Conservation (phyloP, 2,113 vertebrate species). For the Meriones unguiculatus region DNA sequence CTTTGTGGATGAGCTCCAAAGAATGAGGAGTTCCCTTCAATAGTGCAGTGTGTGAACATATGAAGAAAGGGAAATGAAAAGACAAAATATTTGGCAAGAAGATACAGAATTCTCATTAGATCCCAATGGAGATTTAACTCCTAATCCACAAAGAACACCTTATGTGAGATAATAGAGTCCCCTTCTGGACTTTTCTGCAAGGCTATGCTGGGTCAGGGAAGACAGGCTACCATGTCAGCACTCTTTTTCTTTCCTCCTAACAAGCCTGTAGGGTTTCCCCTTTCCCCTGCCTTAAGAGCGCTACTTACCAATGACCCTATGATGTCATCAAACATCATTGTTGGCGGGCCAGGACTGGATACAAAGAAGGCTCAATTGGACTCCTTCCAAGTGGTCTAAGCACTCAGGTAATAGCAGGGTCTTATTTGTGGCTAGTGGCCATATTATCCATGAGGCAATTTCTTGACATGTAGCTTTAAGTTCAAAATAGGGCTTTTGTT, state of each 20-base stretch:
- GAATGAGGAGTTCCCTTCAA: not conserved
- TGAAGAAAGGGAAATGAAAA: not conserved
- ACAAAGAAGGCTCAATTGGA: not conserved
- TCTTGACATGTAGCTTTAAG: not conserved
- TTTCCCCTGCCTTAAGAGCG: not conserved
- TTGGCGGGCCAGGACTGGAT: not conserved
- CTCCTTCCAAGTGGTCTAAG: not conserved
- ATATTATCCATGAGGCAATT: not conserved
- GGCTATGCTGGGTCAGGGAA: not conserved
- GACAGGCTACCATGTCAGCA: not conserved
- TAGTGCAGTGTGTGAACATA: not conserved
- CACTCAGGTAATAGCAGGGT: not conserved
- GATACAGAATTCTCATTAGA: not conserved
- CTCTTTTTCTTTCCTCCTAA: not conserved
- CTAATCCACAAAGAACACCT: not conserved
- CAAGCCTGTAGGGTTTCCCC: not conserved
- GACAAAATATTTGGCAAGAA: not conserved
- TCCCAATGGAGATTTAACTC: not conserved
- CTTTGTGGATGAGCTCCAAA: not conserved
- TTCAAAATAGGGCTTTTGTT: constrained; percentile 20
- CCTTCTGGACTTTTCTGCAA: not conserved
- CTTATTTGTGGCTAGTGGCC: not conserved
- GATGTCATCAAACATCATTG: not conserved
- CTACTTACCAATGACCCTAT: not conserved
- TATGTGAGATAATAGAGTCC: not conserved